phyloP scores from a whole-genome alignment of 2,113 vertebrate genomes.

The Sinosuthora webbiana region DNA sequence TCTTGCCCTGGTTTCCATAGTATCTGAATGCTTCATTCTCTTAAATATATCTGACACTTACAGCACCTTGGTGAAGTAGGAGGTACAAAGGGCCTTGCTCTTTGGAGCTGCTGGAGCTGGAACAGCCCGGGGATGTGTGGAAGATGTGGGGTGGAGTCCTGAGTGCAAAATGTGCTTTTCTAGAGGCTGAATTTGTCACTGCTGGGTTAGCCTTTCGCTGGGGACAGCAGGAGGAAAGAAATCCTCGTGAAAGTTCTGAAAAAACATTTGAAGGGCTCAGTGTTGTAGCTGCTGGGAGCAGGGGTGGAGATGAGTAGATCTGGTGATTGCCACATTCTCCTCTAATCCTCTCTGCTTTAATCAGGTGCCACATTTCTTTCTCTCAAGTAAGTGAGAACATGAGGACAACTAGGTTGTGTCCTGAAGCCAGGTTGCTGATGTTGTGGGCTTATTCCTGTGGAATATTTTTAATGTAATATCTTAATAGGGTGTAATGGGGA shows the following conservation, averaged over 20 bases:
- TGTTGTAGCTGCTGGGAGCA: background rate
- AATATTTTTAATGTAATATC: background rate
- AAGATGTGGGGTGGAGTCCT: background rate
- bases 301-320: background rate
- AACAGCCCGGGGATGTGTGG: background rate
- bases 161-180: background rate
- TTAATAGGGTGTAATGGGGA: background rate
- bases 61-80: constrained; percentile 49
- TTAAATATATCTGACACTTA: constrained; percentile 50
- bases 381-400: background rate
- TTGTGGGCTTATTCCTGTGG: background rate
- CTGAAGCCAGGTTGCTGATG: background rate
- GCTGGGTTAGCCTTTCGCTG: background rate
- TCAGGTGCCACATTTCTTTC: background rate
- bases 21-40: constrained; percentile 35
- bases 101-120: background rate
- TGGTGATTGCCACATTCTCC: background rate
- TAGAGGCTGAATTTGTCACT: background rate
- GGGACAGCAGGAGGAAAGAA: background rate
- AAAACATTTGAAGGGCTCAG: background rate
- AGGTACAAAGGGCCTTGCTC: background rate
- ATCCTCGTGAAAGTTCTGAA: background rate
- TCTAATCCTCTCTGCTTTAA: background rate
- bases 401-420: background rate
- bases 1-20: constrained; percentile 65